Percentiles rank a stretch among this genome's conserved stretches.
Conservation (phyloP, 2,888 invertebrate genomes). For the Lucinisca nassula region DNA sequence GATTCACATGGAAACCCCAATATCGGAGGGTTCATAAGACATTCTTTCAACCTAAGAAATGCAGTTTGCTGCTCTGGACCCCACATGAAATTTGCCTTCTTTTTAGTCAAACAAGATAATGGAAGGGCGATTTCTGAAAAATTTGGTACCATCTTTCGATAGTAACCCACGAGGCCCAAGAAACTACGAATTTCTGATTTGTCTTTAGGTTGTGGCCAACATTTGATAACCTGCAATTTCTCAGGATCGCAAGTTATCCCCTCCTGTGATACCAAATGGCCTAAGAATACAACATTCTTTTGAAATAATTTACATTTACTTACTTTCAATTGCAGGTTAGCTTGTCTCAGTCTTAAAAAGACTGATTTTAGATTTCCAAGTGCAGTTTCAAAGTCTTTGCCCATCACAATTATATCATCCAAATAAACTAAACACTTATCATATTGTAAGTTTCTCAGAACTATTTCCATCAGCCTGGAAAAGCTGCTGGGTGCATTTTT, state of each 20-base stretch:
- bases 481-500: constrained; percentile 21
- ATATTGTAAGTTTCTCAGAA: constrained; percentile 17
- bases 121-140: too few species aligned
- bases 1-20: background rate
- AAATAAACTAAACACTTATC: constrained; percentile 23
- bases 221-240: constrained; percentile 1
- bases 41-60: too few species aligned
- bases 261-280: background rate
- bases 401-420: constrained; percentile 18
- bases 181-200: too few species aligned
- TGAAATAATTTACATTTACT: constrained; percentile 38
- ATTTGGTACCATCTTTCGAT: too few species aligned
- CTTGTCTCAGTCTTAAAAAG: background rate
- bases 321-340: constrained; percentile 29
- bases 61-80: too few species aligned
- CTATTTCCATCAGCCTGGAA: constrained; percentile 19
- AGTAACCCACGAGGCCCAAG: too few species aligned
- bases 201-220: constrained; percentile 7
- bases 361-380: constrained; percentile 7
- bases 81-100: too few species aligned
- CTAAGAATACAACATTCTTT: constrained; percentile 24
- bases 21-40: too few species aligned
- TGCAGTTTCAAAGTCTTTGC: constrained; percentile 9
- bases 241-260: constrained; percentile 27
- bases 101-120: too few species aligned